phyloP scores from a whole-genome alignment of 2,888 invertebrate genomes.

The Isoperla grammatica region DNA sequence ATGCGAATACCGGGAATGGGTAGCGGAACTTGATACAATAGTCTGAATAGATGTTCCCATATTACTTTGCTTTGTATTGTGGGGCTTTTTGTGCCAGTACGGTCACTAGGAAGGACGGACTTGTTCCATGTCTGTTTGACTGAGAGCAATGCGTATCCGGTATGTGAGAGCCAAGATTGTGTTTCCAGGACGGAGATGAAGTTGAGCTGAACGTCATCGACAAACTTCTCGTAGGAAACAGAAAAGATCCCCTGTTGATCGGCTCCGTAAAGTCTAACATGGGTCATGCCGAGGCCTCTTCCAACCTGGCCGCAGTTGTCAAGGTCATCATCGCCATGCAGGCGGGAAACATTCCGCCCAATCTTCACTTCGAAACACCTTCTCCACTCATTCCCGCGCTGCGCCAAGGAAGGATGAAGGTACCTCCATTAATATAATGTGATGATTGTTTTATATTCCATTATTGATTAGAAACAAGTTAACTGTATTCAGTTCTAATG shows the following conservation, averaged over 20 bases:
- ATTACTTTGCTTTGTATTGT: too few relatives aligned
- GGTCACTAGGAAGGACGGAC: too few relatives aligned
- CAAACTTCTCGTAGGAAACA: conserved; percentile 43
- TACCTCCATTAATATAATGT: too few relatives aligned
- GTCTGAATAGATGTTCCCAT: too few relatives aligned
- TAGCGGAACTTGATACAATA: too few relatives aligned
- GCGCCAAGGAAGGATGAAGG: conserved; percentile 33
- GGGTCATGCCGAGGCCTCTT: conserved; percentile 53
- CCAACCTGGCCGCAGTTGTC: conserved; percentile 45
- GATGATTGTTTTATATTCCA: background rate
- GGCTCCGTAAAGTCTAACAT: conserved; percentile 57
- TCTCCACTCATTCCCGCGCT: conserved; percentile 33
- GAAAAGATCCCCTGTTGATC: conserved; percentile 51
- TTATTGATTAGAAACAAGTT: background rate
- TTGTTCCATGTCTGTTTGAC: too few relatives aligned
- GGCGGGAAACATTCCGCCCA: conserved; percentile 36
- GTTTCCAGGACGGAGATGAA: conserved; percentile 46
- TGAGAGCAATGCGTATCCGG: too few relatives aligned
- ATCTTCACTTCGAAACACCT: conserved; percentile 34
- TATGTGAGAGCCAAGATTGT: too few relatives aligned
- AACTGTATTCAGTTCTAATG: background rate
- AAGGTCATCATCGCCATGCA: conserved; percentile 41
- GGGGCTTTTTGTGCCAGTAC: too few relatives aligned
- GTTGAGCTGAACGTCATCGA: conserved; percentile 51
- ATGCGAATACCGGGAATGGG: too few relatives aligned